A percentile compares a stretch with the other conserved stretches of the same genome.
phyloP scores from a whole-genome alignment of 2,113 vertebrate species.

The Microcebus murinus region DNA sequence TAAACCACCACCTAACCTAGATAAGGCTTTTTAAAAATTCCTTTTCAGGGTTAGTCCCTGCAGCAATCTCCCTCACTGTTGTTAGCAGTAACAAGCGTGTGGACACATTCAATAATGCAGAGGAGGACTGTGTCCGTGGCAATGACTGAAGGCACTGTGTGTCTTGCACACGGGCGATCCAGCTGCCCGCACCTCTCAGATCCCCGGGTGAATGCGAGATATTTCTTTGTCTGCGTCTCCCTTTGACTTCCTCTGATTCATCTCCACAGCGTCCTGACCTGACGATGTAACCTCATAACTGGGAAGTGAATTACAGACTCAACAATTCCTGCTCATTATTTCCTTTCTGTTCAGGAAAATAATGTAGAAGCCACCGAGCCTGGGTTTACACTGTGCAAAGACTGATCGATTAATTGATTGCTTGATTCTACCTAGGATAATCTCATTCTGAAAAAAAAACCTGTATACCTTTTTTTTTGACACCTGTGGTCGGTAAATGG shows the following conservation, averaged over 20 bases:
- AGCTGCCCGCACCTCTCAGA: too few species aligned
- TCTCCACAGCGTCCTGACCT: neutral
- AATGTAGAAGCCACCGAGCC: neutral
- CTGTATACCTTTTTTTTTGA: neutral
- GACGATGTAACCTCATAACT: neutral
- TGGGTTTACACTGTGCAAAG: neutral
- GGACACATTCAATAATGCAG: neutral
- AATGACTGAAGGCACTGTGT: neutral
- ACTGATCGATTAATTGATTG: neutral
- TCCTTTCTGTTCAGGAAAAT: neutral
- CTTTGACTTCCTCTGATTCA: neutral
- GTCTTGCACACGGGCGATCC: fast-evolving
- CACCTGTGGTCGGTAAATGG: neutral
- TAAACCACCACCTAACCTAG: slow-evolving; percentile 56
- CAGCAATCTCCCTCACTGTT: neutral
- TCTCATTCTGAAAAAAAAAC: neutral
- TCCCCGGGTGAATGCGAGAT: neutral
- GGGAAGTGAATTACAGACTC: neutral
- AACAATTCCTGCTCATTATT: neutral
- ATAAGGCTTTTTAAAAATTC: slow-evolving; percentile 47
- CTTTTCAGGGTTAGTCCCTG: neutral
- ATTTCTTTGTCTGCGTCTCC: neutral
- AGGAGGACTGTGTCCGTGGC: neutral
- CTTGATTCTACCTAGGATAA: neutral
- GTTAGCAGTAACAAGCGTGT: neutral